Evolutionary conservation across 2,113 vertebrate species (phyloP).

Genomic region (Gallinago media): DNA sequence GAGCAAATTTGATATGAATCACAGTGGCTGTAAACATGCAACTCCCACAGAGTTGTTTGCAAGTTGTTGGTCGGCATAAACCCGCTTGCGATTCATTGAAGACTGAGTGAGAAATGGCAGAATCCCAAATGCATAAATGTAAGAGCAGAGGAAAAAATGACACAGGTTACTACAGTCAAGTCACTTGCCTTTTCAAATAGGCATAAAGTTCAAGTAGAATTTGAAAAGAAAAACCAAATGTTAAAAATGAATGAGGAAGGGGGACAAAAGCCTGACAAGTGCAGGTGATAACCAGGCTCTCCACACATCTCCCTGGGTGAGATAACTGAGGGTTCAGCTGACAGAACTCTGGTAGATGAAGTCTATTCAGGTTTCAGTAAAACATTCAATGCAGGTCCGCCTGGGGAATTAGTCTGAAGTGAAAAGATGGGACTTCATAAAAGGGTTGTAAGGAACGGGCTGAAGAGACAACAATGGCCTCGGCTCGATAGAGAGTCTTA

Average conservation of each 20-base stretch:
- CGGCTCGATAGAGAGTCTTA: not conserved
- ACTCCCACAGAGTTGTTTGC: not conserved
- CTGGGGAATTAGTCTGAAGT: not conserved
- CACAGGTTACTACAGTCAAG: not conserved
- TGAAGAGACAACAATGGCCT: not conserved
- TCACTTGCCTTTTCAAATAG: not conserved
- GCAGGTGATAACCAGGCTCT: not conserved
- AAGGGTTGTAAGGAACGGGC: not conserved
- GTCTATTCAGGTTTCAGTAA: not conserved
- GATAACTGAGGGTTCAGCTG: not conserved
- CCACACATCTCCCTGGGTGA: not conserved
- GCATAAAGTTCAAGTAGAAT: not conserved
- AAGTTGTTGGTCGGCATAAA: not conserved
- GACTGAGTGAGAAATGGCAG: not conserved
- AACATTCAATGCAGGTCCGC: not conserved
- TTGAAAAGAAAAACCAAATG: not conserved
- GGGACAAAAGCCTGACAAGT: not conserved
- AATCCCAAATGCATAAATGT: not conserved
- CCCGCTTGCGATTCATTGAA: not conserved
- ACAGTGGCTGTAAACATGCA: slow-evolving; percentile 15
- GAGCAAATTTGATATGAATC: slow-evolving; percentile 30
- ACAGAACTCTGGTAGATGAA: not conserved
- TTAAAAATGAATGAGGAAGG: not conserved
- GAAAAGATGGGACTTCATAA: not conserved
- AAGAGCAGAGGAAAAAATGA: not conserved